Evolutionary conservation across 2,888 invertebrate genomes (phyloP).

Genomic region (Caradrina clavipalpis): DNA sequence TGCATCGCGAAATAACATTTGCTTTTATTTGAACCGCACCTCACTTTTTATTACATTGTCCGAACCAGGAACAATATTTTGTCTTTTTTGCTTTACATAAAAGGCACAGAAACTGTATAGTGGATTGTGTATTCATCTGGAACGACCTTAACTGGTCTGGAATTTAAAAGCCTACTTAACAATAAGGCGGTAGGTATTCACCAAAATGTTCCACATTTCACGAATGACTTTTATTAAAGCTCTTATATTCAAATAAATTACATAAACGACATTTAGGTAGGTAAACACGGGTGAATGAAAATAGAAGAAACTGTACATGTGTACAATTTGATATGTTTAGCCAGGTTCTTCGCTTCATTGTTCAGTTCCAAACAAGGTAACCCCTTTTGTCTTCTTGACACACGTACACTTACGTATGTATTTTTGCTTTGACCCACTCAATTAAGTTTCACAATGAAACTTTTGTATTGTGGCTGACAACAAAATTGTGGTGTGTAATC

Average conservation of each 20-base stretch:
- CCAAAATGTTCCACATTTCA: slow-evolving; percentile 38
- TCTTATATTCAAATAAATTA: slow-evolving; percentile 28
- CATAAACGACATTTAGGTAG: slow-evolving; percentile 22
- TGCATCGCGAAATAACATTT: slow-evolving; percentile 74
- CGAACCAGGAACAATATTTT: slow-evolving; percentile 42
- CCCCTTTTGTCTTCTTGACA: slow-evolving; percentile 57
- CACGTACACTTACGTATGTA: slow-evolving; percentile 41
- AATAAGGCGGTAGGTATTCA: slow-evolving; percentile 23
- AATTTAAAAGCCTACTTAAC: slow-evolving; percentile 53
- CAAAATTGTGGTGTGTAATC: slow-evolving; percentile 69
- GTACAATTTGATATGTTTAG: slow-evolving; percentile 36
- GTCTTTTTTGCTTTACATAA: slow-evolving; percentile 32
- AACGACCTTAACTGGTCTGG: slow-evolving; percentile 40
- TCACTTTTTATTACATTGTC: slow-evolving; percentile 59
- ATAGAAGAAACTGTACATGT: slow-evolving; percentile 28
- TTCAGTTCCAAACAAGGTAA: slow-evolving; percentile 41
- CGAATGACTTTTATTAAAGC: slow-evolving; percentile 39
- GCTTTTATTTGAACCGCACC: slow-evolving; percentile 71
- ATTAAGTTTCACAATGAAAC: slow-evolving; percentile 69
- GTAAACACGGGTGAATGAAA: slow-evolving; percentile 18
- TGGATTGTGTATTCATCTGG: slow-evolving; percentile 55
- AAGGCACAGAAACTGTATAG: slow-evolving; percentile 23
- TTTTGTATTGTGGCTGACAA: slow-evolving; percentile 67
- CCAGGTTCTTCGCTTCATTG: slow-evolving; percentile 38
- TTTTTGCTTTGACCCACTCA: slow-evolving; percentile 68